Evolutionary conservation across 2,113 vertebrate species (phyloP), one percentile per base, ranked within the genome.

Genomic region (Tragelaphus buxtoni): DNA sequence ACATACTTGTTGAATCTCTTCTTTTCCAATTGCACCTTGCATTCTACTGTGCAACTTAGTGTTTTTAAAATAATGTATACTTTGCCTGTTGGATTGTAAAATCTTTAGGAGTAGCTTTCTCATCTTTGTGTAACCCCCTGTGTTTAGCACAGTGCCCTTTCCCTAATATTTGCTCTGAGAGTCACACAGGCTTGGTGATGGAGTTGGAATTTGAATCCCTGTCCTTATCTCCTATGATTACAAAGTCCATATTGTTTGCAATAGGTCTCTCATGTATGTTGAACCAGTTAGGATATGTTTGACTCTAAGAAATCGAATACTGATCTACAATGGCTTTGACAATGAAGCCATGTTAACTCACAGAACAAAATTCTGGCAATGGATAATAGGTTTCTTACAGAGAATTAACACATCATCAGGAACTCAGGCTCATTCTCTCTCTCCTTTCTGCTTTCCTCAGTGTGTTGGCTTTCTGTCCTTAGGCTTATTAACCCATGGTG

Each of bases 91-190:
- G n/a, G n/a, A n/a, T n/a, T n/a, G n/a, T n/a, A 24, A 63, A 8
- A 65, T 26, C 18, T 10, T 49, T 30, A 22, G 35, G 42, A 77
- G 49, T 26, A 13, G n/a, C 60, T 81, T 49, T 58, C 42, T 89
- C 39, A 6, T 51, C 13, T 56, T 12, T 13, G 2, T 28, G 24
- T 22, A 49, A 9, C 30, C 7, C 7, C 3, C 3, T 2, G 30
- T 14, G 14, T 22, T 58, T 49, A 55, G 39, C 65, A 55, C 51
- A n/a, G 49, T 32, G 32, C 3, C 5, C 53, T 82, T 45, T 20
- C 47, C 45, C 42, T 10, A 17, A 18, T 22, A 32, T 7, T 74
- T 9, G 30, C 20, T 63, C n/a, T 49, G 28, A 14, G 13, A 10
- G 12, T 35, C 30, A 39, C 14, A 74, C 16, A 77, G 53, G 5